Evolutionary conservation across 2,113 vertebrate species (phyloP).

Genomic region (Podiceps cristatus): DNA sequence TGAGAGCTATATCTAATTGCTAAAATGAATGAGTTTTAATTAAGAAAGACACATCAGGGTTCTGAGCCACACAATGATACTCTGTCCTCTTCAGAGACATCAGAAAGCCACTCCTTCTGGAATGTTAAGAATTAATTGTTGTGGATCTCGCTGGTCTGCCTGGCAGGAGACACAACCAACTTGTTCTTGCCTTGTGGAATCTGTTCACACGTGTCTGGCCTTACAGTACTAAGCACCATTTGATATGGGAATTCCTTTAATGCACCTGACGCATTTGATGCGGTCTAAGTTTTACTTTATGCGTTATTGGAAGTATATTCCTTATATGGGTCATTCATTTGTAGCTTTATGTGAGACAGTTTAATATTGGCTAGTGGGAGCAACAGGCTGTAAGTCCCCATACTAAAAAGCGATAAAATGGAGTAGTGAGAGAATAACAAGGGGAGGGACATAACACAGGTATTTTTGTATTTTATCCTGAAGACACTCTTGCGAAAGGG

Average conservation of each 20-base stretch:
- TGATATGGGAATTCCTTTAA: neutral
- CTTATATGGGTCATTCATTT: neutral
- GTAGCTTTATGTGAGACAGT: neutral
- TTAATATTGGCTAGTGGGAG: neutral
- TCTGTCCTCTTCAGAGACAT: neutral
- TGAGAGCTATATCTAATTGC: neutral
- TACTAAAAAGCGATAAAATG: neutral
- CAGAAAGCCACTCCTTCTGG: neutral
- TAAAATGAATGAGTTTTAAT: neutral
- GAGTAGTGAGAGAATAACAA: neutral
- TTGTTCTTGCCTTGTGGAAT: neutral
- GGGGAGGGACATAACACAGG: neutral
- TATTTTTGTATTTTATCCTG: neutral
- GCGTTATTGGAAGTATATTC: neutral
- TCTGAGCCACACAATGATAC: neutral
- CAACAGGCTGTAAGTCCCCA: neutral
- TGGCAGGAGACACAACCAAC: neutral
- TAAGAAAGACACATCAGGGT: neutral
- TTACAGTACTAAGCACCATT: neutral
- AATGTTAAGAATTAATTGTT: conserved; percentile 37
- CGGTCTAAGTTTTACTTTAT: neutral
- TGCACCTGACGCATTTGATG: neutral
- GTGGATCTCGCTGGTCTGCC: neutral
- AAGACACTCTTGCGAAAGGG: neutral
- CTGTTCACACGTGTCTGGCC: neutral